Evolutionary conservation across 1,140 invertebrate species (phyloP), one percentile per base, ranked within the genome.

Genomic region (Stratiolaelaps scimitus): DNA sequence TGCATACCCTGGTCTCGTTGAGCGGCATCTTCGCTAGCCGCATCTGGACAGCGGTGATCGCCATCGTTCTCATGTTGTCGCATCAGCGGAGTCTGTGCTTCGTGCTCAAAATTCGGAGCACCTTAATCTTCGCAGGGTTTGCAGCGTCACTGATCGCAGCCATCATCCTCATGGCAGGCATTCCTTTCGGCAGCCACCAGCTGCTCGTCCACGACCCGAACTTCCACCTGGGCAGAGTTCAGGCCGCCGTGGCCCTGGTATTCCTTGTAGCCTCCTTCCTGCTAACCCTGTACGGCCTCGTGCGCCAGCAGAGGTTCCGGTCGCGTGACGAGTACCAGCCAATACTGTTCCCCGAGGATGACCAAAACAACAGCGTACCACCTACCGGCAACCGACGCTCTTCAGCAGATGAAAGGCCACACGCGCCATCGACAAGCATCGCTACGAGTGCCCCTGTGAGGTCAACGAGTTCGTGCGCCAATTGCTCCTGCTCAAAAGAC

Each of bases 1-100:
- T 85, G 1, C 85, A 89, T 71, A 87, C 87, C 72, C 74, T 82
- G 28, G 70, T 89, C 0, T 85, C 86, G 69, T 81, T 82, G 28
- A 76, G 82, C 48, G 86, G 88, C 26, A 82, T 86, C 29, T 85
- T 87, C 71, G 84, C 85, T 53, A 83, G 85, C 34, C 78, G 89
- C 28, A 77, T 92, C 30, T 92, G 88, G 85, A 88, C 89, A 0
- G 83, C 84, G 17, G 81, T 88, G 65, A 78, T 93, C 60, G 86
- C 89, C 19, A 77, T 88, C 23, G 83, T 83, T 5, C 73, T 95
- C 17, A 81, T 92, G 46, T 84, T 92, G 72, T 76, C 93, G 29
- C 85, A 89, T 74, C 85, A 83, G 66, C 81, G 86, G 48, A 88
- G 87, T 69, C 78, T 88, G 1, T 86, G 85, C 72, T 89, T 85